Base-by-base conservation (phyloP, 2,113 vertebrate species). In the Falcunculus frontatus region DNA sequence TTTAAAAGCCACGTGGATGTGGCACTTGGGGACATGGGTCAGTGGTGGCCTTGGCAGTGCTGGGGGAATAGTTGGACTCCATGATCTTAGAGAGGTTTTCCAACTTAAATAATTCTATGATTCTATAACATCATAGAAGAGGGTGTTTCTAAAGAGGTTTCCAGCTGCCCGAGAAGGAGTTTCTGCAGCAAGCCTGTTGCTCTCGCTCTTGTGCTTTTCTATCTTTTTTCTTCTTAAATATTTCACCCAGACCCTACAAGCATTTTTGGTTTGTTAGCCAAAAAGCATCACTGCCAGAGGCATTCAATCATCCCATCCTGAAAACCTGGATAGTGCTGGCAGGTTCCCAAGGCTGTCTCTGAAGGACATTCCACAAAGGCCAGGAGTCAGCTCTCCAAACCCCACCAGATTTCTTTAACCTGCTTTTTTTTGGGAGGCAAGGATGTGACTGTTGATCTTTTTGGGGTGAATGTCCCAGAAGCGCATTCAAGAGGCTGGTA, bases 41-140 rank as follows among this genome's bases (percentile, higher is more conserved):
- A 41, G 11, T 15, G 39, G 13, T 82, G 78, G 60, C 69, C 13
- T n/a, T 52, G 69, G 29, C 52, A 59, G 33, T 10, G 33, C 27
- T 59, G 60, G 33, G 60, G 29, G 23, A 32, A n/a, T 11, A 29
- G n/a, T 22, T 82, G 69, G 1, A 26, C 7, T 75, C 0, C 0
- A 18, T n/a, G 9, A 15, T 5, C 19, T 46, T 3, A 14, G 11
- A n/a, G 20, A 20, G 11, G 3, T 62, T 83, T 55, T 68, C 14
- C 47, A 75, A 47, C 30, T 20, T 16, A 22, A 68, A n/a, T 4
- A 12, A 26, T 47, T 47, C 17, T 2, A 5, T 41, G 14, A 19
- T 35, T 89, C 30, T 22, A 4, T 35, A 37, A 37, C 9, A n/a
- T 21, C 33, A 33, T 3, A 62, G 35, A 35, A 60, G 13, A 57